These are phyloP conservation scores for Xylocopa sonorina DNA, from an alignment of 1,140 invertebrate species.

Conservation along the genomic window DNA sequence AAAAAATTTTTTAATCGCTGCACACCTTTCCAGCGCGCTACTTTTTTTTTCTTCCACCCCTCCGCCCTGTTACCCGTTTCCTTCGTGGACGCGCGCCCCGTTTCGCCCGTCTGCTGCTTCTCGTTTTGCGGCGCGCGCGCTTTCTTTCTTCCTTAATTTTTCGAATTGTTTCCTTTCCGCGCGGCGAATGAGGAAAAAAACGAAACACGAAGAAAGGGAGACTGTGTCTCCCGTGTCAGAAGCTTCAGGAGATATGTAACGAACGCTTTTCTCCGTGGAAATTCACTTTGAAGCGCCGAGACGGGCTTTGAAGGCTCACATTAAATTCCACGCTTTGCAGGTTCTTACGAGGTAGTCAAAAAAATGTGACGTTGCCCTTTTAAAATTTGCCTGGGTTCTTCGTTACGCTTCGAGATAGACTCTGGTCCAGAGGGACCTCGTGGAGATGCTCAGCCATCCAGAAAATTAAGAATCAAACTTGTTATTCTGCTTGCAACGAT, in stretches of 20 bases:
- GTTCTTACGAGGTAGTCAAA: background rate
- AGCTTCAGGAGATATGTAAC: too few relatives aligned
- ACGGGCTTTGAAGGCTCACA: background rate
- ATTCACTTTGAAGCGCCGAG: background rate
- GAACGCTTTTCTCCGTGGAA: background rate
- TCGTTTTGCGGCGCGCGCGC: too few relatives aligned
- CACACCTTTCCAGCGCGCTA: background rate
- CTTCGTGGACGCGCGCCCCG: background rate
- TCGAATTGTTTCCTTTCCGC: background rate
- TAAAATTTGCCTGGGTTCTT: background rate
- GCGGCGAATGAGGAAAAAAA: too few relatives aligned
- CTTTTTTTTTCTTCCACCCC: too few relatives aligned
- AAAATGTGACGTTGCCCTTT: background rate
- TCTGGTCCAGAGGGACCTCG: background rate
- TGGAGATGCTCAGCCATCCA: background rate
- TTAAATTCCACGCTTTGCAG: background rate
- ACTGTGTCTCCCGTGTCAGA: too few relatives aligned
- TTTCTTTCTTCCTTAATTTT: background rate
- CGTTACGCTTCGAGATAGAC: background rate
- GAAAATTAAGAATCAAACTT: too few relatives aligned
- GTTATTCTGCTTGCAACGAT: too few relatives aligned
- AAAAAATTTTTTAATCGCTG: conserved; percentile 8
- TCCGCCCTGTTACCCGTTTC: background rate
- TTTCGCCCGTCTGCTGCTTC: background rate
- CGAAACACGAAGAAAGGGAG: too few relatives aligned